Evolutionary conservation across 2,797 vertebrate genomes (phyloP), one percentile per base, ranked within the genome.

Genomic region (Myiotriccus ornatus): DNA sequence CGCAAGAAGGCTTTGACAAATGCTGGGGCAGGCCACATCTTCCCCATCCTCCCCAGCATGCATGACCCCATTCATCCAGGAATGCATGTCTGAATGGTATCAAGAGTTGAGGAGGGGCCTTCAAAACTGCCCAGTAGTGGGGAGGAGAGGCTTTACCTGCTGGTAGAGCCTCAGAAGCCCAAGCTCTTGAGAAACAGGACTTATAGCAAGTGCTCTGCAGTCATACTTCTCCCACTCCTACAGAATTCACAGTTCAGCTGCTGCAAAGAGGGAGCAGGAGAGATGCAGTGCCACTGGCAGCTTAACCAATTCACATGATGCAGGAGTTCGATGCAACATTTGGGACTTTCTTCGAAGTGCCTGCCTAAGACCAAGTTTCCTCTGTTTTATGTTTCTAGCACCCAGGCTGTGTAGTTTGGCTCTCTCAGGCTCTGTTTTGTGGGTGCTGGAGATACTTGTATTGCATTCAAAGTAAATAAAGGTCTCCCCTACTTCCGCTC

Each of bases 281-380:
- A 74, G 37, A 56, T 39, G 20, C 22, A 30, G 17, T 65, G 20
- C 20, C 28, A 27, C 13, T 44, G 25, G 10, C 22, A 44, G 12
- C 10, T 81, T 44, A 47, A 55, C 37, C 10, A 47, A 16, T 32
- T 59, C 37, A 20, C 12, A 5, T 60, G n/a, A 34, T 23, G 19
- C 4, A 3, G 30, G 4, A 6, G 7, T 84, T 21, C 1, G 1
- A 47, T 30, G 30, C 16, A 76, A 63, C 21, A 22, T 30, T 9
- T 10, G 15, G 6, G 10, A 53, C 16, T 47, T 65, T 14, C 12
- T 14, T 0, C 0, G 5, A 67, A 24, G 20, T 44, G 12, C 57
- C 43, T 77, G 39, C 35, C 12, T 50, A 77, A 60, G 19, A 56
- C 14, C 7, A 47, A 34, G 5, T 57, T 78, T 70, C 25, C 20